Evolutionary conservation across 2,797 vertebrate genomes (phyloP).

Genomic region (Siniperca obscura): DNA sequence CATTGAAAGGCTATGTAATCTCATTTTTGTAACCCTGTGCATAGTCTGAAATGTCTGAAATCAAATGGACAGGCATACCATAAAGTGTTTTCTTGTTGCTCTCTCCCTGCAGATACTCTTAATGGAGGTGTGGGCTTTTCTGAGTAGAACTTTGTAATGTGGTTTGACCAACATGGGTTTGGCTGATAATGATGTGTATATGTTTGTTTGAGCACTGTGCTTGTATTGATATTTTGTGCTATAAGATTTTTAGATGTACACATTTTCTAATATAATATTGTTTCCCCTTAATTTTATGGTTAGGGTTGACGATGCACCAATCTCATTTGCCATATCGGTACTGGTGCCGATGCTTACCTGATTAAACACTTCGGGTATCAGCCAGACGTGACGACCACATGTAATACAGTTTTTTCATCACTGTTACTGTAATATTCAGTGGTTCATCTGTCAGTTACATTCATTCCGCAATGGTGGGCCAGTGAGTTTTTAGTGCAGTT

Average conservation of each 20-base stretch:
- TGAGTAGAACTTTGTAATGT: not conserved
- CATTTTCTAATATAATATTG: not conserved
- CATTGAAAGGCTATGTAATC: slow-evolving; percentile 45
- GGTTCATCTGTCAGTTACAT: not conserved
- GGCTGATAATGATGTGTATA: not conserved
- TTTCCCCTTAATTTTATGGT: not conserved
- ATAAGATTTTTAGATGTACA: not conserved
- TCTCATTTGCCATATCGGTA: not conserved
- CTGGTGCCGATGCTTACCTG: not conserved
- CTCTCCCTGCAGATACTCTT: not conserved
- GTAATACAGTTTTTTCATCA: not conserved
- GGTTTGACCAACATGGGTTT: not conserved
- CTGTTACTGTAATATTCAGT: slow-evolving; percentile 1
- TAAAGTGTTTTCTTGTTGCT: not conserved
- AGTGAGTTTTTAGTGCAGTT: not conserved
- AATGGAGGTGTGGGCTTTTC: slow-evolving; percentile 10
- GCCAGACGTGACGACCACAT: not conserved
- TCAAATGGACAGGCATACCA: slow-evolving; percentile 33
- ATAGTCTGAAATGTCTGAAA: slow-evolving; percentile 43
- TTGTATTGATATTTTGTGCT: not conserved
- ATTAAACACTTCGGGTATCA: not conserved
- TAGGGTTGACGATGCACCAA: not conserved
- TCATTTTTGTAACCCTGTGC: slow-evolving; percentile 33
- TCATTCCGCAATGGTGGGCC: not conserved
- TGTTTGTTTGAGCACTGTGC: not conserved